These are phyloP conservation scores for Phenganax marumi DNA, from an alignment of 92 coral and sea anemone species.

Conservation along the genomic window DNA sequence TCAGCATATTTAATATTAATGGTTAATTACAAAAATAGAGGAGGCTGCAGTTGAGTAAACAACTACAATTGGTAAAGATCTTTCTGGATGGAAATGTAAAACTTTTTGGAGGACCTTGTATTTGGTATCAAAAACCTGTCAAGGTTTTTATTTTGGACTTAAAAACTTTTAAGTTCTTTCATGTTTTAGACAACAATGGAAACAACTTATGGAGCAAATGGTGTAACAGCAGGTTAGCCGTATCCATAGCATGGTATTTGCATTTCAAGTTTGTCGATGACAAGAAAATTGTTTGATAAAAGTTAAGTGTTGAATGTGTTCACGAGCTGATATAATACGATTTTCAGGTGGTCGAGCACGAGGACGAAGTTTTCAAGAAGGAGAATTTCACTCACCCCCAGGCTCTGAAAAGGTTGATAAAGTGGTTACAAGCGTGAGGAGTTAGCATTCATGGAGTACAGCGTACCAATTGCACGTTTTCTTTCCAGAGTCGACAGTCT, in stretches of 20 bases:
- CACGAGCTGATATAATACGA: neutral
- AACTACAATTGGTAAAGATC: too few relatives aligned
- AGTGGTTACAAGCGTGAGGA: neutral
- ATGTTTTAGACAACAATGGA: conserved; percentile 78
- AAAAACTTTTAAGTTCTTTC: neutral
- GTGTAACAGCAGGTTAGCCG: conserved; percentile 58
- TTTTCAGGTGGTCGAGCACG: conserved; percentile 7
- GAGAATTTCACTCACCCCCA: conserved; percentile 44
- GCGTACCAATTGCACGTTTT: too few relatives aligned
- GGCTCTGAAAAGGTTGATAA: conserved; percentile 38
- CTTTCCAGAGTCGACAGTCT: conserved; percentile 15
- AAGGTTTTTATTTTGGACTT: neutral
- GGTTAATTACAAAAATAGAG: too few relatives aligned
- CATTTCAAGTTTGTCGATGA: too few relatives aligned
- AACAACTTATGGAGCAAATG: conserved; percentile 90
- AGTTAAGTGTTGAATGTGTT: neutral
- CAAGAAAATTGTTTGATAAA: too few relatives aligned
- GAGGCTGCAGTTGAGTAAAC: too few relatives aligned
- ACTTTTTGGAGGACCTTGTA: neutral
- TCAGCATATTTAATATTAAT: too few relatives aligned
- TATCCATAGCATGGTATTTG: too few relatives aligned
- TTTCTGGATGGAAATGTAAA: too few relatives aligned
- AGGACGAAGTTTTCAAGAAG: conserved; percentile 44
- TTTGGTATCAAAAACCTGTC: neutral
- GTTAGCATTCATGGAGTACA: too few relatives aligned